Evolutionary conservation across 2,888 invertebrate genomes (phyloP), one percentile per base, ranked within the genome.

Genomic region (Drosophila fulvimacula): DNA sequence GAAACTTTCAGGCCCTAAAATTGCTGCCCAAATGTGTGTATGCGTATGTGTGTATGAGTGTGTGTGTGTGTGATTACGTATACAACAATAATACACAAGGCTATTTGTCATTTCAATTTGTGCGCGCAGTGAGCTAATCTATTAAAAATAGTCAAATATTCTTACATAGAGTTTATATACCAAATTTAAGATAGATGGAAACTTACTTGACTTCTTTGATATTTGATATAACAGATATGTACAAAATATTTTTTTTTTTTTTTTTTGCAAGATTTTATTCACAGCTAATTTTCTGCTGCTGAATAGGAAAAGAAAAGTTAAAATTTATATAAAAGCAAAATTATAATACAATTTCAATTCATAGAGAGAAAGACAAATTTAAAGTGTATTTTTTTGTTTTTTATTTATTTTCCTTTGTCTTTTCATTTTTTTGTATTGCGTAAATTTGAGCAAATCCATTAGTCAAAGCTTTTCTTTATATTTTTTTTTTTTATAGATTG

Each of bases 1-100:
- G 52, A 55, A 55, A 41, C 39, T 27, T 53, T 19, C 27, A 39
- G 32, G 32, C 39, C 52, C 32, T 42, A 52, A 61, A 51, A 32
- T 7, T 46, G 36, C 15, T 52, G 24, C 38, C 38, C 52, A 38
- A 52, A 24, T 38, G 52, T 38, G 38, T 24, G 17, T n/a, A 13
- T 5, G 49, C 11, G 15, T 24, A 9, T 10, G 44, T 24, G 44
- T 7, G 13, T 0, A 5, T 4, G 24, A 2, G 3, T 9, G 24
- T 19, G 41, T 41, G 11, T 41, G 2, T 13, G 11, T 17, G 39
- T 17, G 36, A 0, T 9, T 21, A 13, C 21, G 5, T 42, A 21
- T 27, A 30, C 30, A 48, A 38, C 49, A 51, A 51, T 21, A 34
- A 51, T 15, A 21, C 15, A 41, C 19, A 39, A 9, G 39, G 38